Conservation (phyloP, 2,888 invertebrate species). For the Blera fallax region DNA sequence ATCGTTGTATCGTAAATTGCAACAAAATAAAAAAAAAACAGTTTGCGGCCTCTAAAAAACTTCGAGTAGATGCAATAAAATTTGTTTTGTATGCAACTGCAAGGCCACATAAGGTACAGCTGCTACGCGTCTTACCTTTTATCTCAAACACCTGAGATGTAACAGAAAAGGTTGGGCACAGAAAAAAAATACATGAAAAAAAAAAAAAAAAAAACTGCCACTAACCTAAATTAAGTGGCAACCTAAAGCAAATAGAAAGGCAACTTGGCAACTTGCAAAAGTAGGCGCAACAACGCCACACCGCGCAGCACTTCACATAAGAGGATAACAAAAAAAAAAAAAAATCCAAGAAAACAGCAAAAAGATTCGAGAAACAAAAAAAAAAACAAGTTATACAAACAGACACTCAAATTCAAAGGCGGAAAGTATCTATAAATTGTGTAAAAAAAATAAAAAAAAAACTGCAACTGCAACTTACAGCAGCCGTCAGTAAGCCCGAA, state of each 20-base stretch:
- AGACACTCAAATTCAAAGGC: constrained; percentile 66
- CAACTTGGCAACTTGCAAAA: constrained; percentile 55
- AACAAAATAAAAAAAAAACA: constrained; percentile 20
- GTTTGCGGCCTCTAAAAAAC: constrained; percentile 54
- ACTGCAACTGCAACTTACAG: constrained; percentile 58
- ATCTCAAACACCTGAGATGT: constrained; percentile 70
- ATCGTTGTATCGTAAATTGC: constrained; percentile 64
- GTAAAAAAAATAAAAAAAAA: not conserved
- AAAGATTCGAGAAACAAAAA: constrained; percentile 7
- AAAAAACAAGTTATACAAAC: constrained; percentile 58
- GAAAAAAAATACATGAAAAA: not conserved
- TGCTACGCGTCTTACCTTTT: constrained; percentile 52
- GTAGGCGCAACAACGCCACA: constrained; percentile 36
- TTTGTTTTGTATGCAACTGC: constrained; percentile 60
- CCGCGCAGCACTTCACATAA: constrained; percentile 23
- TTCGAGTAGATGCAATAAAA: constrained; percentile 59
- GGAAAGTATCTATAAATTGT: constrained; percentile 68
- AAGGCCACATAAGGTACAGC: constrained; percentile 67
- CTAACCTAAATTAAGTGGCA: constrained; percentile 68
- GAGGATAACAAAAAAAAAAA: constrained; percentile 54
- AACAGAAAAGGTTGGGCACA: constrained; percentile 51
- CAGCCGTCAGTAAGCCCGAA: constrained; percentile 43
- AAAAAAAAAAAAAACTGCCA: constrained; percentile 18
- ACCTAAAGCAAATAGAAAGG: constrained; percentile 70
- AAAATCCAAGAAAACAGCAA: constrained; percentile 51